Evolutionary conservation across 2,113 vertebrate species (phyloP).

Genomic region (Macrotus californicus): DNA sequence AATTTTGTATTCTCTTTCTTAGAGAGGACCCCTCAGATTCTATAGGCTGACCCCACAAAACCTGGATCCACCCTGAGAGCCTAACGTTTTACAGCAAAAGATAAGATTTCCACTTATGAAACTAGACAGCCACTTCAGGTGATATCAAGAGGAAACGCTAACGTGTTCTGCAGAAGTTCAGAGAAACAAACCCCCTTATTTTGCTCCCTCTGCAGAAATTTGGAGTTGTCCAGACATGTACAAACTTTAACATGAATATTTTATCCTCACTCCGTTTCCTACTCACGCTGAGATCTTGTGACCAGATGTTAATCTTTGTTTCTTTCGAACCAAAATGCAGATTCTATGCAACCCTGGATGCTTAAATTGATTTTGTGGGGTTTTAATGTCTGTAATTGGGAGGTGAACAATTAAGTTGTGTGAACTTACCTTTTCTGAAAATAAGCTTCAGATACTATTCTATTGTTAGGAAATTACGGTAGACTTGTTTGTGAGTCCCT

Average conservation of each 20-base stretch:
- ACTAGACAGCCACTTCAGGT: neutral
- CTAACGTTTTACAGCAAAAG: conserved; percentile 1
- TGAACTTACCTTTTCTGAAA: neutral
- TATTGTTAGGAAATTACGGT: neutral
- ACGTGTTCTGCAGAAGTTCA: neutral
- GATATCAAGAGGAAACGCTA: neutral
- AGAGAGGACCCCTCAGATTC: neutral
- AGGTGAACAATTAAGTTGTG: neutral
- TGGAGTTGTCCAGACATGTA: neutral
- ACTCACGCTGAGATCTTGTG: neutral
- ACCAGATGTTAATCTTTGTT: neutral
- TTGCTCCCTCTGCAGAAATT: conserved; percentile 26
- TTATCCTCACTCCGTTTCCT: neutral
- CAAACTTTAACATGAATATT: neutral
- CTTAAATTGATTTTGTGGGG: neutral
- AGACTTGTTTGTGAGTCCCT: conserved; percentile 9
- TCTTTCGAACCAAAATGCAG: neutral
- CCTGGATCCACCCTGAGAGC: neutral
- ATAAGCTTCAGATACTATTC: neutral
- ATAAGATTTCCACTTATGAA: neutral
- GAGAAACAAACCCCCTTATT: neutral
- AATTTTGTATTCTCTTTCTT: neutral
- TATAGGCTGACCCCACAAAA: neutral
- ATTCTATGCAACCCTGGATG: neutral
- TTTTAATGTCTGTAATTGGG: conserved; percentile 6